A percentile compares a stretch with the other conserved stretches of the same genome.
phyloP scores from a whole-genome alignment of 2,888 invertebrate genomes.

The Plebejus argus region DNA sequence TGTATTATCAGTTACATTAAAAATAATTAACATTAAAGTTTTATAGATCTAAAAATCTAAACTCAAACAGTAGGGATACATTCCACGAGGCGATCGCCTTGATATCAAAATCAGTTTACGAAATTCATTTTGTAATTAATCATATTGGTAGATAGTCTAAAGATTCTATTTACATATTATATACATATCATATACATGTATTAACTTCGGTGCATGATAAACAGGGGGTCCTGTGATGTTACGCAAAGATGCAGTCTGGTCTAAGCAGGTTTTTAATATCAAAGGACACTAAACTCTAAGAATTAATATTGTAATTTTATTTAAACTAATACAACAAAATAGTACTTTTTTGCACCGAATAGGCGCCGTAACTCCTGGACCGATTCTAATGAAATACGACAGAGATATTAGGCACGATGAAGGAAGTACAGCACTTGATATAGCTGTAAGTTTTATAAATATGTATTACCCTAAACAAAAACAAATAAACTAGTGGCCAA shows the following conservation, averaged over 20 bases:
- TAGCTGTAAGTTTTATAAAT: too few species aligned
- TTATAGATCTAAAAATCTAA: neutral
- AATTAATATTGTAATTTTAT: neutral
- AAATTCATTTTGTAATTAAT: conserved; percentile 29
- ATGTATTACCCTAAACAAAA: too few species aligned
- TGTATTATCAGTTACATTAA: neutral
- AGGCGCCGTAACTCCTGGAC: too few species aligned
- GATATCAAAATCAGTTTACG: conserved; percentile 5
- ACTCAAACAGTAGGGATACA: neutral
- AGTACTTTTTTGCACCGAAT: too few species aligned
- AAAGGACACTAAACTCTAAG: neutral
- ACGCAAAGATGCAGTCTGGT: neutral
- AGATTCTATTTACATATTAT: conserved; percentile 23
- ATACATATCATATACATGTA: neutral
- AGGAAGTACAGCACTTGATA: too few species aligned
- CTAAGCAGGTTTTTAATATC: neutral
- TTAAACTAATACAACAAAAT: neutral
- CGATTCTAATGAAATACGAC: too few species aligned
- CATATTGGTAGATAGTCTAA: conserved; percentile 7
- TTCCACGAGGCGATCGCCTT: conserved; percentile 13
- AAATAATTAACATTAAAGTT: conserved; percentile 6
- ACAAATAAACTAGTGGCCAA: too few species aligned
- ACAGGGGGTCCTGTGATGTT: neutral
- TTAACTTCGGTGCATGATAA: neutral
- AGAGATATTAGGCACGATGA: too few species aligned